phyloP scores from a whole-genome alignment of 2,797 vertebrate species.

The Cyprinella venusta region DNA sequence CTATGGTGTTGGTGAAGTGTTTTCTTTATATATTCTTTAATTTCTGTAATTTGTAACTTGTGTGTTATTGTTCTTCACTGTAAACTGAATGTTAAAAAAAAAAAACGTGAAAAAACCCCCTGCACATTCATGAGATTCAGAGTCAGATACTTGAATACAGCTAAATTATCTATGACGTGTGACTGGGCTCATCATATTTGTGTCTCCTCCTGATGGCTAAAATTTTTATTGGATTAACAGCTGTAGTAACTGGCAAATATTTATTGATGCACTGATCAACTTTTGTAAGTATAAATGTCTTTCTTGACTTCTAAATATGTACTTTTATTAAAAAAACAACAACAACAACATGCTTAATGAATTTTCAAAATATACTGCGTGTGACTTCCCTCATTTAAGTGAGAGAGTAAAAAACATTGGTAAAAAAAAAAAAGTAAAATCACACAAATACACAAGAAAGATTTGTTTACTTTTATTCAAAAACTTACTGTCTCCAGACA shows the following conservation, averaged over 20 bases:
- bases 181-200: background rate
- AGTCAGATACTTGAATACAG: background rate
- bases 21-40: too few species aligned
- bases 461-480: constrained; percentile 99
- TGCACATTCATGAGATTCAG: background rate
- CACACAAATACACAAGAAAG: constrained; percentile 79
- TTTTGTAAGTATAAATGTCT: background rate
- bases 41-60: too few species aligned
- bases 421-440: background rate
- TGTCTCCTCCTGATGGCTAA: background rate
- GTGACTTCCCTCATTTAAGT: background rate
- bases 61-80: too few species aligned
- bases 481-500: constrained; percentile 99
- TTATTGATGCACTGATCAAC: too few species aligned
- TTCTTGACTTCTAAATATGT: too few species aligned
- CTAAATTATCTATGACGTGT: background rate
- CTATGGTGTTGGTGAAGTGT: too few species aligned
- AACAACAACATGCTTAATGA: too few species aligned
- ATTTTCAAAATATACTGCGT: too few species aligned
- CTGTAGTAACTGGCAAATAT: background rate
- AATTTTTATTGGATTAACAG: background rate
- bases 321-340: too few species aligned
- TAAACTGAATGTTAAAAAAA: too few species aligned
- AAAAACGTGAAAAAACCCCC: too few species aligned
- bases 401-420: background rate